A percentile compares a stretch with the other conserved stretches of the same genome.
Evolutionary conservation across 2,888 invertebrate species (phyloP).

Genomic region (Drosophila maculinotata): DNA sequence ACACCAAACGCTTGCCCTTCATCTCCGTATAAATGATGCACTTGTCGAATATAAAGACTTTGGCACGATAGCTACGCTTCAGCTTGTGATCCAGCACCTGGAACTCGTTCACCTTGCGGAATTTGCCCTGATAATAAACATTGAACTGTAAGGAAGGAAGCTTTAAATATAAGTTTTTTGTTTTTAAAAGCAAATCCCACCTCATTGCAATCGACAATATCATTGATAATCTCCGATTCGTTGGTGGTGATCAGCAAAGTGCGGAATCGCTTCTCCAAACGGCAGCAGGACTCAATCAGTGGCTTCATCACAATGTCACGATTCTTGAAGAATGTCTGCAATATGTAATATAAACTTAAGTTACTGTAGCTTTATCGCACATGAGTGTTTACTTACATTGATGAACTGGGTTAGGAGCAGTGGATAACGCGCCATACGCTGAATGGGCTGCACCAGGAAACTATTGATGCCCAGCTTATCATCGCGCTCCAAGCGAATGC

Average conservation of each 20-base stretch:
- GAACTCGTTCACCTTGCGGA: slow-evolving; percentile 84
- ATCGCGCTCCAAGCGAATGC: slow-evolving; percentile 82
- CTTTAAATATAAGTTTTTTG: too few species aligned
- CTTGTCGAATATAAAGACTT: slow-evolving; percentile 85
- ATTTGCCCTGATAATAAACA: slow-evolving; percentile 84
- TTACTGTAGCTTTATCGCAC: fast-evolving
- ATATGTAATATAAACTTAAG: not conserved
- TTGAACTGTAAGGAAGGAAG: slow-evolving; percentile 77
- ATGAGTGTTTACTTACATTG: slow-evolving; percentile 63
- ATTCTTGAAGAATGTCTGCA: slow-evolving; percentile 82
- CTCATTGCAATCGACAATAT: slow-evolving; percentile 83
- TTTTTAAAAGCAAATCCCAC: slow-evolving; percentile 44
- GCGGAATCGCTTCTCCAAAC: slow-evolving; percentile 83
- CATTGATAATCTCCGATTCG: slow-evolving; percentile 84
- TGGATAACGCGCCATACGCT: slow-evolving; percentile 84
- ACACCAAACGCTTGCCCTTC: slow-evolving; percentile 82
- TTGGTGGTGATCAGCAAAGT: slow-evolving; percentile 83
- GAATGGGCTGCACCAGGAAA: slow-evolving; percentile 85
- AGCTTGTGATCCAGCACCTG: slow-evolving; percentile 80
- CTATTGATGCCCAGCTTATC: slow-evolving; percentile 85
- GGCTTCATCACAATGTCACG: slow-evolving; percentile 83
- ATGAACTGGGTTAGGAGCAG: slow-evolving; percentile 83
- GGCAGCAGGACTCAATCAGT: slow-evolving; percentile 83
- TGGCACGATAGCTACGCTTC: slow-evolving; percentile 82
- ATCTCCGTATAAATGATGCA: slow-evolving; percentile 84